Evolutionary conservation across 2,797 vertebrate genomes (phyloP), one percentile per base, ranked within the genome.

Genomic region (Chaunax sp.): DNA sequence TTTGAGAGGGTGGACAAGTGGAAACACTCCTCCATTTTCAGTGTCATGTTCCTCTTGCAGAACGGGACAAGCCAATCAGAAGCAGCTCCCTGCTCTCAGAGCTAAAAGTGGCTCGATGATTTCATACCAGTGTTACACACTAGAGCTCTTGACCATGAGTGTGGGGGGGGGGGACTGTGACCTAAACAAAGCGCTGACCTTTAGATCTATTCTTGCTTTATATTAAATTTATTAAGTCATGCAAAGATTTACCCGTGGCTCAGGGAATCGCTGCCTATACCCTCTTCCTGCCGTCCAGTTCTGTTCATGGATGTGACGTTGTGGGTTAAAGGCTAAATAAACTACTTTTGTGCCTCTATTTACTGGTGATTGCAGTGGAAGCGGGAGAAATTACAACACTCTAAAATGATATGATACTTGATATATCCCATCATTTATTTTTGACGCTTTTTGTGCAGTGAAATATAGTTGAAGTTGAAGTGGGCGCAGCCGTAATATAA

Each of bases 131-230:
- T 19, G 52, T 56, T 68, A n/a, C 25, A 66, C 37, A 65, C n/a
- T 16, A 37, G 9, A 52, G 52, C 62, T 54, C 33, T 68, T 64
- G 33, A 75, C 52, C 46, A 40, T 67, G 33, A 69, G 38, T 67
- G 28, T n/a, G n/a, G n/a, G n/a, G n/a, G n/a, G n/a, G n/a, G 33
- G 83, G 51, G 35, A 60, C 46, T 53, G 11, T 55, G 26, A 65
- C 49, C 43, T 51, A 28, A 74, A 78, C 49, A 80, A 75, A 77
- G 37, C 45, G 20, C 7, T 75, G 70, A 81, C 78, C 78, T 78
- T 81, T 79, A 70, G 10, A 50, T 45, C n/a, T 54, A 40, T 26
- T 46, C 67, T 59, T 57, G 37, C 55, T 71, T 65, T 58, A 45
- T 52, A 54, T 53, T 55, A 43, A 63, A 59, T 59, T 18, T 64